Percentiles rank a stretch among this genome's conserved stretches.
Evolutionary conservation across 2,113 vertebrate species (phyloP).

Genomic region (Brachyhypopomus gauderio): DNA sequence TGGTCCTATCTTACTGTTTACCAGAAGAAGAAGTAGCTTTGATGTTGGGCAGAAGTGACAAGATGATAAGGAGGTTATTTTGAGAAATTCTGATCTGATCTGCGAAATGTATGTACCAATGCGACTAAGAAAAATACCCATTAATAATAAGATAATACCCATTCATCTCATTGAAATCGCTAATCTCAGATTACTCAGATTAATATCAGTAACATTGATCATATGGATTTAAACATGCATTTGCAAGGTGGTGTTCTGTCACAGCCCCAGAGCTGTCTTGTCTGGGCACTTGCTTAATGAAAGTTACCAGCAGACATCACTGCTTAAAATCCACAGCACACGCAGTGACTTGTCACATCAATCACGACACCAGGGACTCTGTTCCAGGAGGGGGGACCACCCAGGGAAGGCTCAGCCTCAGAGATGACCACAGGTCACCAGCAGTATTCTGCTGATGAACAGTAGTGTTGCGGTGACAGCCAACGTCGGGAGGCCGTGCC

Average conservation of each 20-base stretch:
- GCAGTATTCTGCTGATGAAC: neutral
- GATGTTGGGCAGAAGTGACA: too few relatives aligned
- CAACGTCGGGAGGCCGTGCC: neutral
- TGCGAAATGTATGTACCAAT: too few relatives aligned
- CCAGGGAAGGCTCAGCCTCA: neutral
- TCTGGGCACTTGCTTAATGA: neutral
- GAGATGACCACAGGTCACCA: constrained; percentile 7
- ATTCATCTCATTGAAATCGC: too few relatives aligned
- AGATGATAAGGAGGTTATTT: too few relatives aligned
- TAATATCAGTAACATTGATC: too few relatives aligned
- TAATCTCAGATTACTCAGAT: too few relatives aligned
- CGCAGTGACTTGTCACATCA: constrained; percentile 8
- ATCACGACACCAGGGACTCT: too few relatives aligned
- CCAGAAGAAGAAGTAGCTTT: too few relatives aligned
- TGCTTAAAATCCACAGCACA: neutral
- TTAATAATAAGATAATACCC: too few relatives aligned
- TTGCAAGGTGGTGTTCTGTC: constrained; percentile 14
- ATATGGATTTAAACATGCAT: neutral
- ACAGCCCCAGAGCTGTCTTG: constrained; percentile 3
- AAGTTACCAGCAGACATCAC: constrained; percentile 14
- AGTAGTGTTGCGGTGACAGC: neutral
- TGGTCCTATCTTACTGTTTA: too few relatives aligned
- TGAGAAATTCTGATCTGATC: too few relatives aligned
- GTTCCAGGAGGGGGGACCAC: neutral
- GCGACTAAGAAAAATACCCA: too few relatives aligned